These are phyloP conservation scores for Sinocyclocheilus maitianheensis DNA, from an alignment of 2,113 vertebrate genomes.

Conservation along the genomic window DNA sequence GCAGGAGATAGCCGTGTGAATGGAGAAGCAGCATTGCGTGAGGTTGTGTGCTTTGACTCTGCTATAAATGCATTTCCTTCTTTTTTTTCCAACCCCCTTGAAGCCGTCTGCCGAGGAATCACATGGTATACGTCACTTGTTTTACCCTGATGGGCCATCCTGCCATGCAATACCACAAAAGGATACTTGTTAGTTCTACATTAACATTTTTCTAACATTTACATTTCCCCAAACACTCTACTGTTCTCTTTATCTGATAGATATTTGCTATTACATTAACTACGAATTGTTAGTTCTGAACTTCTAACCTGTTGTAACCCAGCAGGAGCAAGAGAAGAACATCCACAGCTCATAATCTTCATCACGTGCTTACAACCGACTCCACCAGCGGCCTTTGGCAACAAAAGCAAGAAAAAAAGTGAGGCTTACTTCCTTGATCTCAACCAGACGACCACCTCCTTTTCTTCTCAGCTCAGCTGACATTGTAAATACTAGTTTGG, in stretches of 20 bases:
- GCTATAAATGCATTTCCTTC: neutral
- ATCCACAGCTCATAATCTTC: constrained; percentile 40
- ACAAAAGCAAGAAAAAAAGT: constrained; percentile 7
- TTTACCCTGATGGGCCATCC: constrained; percentile 45
- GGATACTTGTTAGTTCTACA: constrained; percentile 53
- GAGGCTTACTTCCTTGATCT: constrained; percentile 41
- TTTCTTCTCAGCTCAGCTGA: constrained; percentile 48
- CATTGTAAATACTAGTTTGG: constrained; percentile 17
- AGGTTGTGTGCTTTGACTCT: neutral
- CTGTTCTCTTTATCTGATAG: neutral
- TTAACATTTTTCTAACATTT: neutral
- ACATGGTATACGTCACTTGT: constrained; percentile 70
- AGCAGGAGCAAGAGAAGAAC: neutral
- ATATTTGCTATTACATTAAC: neutral
- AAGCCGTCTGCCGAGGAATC: constrained; percentile 46
- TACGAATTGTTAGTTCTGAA: neutral
- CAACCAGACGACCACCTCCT: constrained; percentile 50
- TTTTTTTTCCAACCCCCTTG: neutral
- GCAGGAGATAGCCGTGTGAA: neutral
- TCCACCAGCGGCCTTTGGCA: constrained; percentile 13
- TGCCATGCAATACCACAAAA: constrained; percentile 43
- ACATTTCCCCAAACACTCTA: neutral
- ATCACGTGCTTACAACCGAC: constrained; percentile 50
- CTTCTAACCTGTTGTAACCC: neutral
- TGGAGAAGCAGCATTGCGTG: neutral